Base-by-base conservation (phyloP, 2,113 vertebrate species). In the Psittacara wagleri region DNA sequence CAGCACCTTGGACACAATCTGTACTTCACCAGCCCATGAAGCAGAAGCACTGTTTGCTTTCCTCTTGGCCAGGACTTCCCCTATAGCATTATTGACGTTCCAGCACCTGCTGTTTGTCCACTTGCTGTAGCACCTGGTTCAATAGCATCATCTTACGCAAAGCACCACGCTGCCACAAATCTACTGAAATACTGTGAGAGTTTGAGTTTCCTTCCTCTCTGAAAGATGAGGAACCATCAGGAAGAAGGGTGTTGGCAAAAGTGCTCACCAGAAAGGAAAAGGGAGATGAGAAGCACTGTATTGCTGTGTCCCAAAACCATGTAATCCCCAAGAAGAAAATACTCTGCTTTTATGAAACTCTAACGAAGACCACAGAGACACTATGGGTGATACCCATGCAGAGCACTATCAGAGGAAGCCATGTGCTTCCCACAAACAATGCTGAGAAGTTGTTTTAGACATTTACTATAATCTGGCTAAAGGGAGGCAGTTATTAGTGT, bases 101-200 rank as follows among this genome's bases (percentile, higher is more conserved):
- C 76, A 90, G 49, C 88, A 93, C 76, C 83, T 92, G 95, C 68
- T 93, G 39, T 91, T 92, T 79, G 63, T 62, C 51, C 63, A 52
- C 62, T 44, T 73, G 51, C 81, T 61, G 67, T 57, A 94, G 63
- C 90, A 70, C 64, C 85, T 88, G 85, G 37, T 74, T 86, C 86
- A 43, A 25, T 62, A 74, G 41, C 24, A 29, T 20, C 44, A 44
- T 13, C 48, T 66, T 51, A 69, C 1, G 0, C 54, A 57, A 74
- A 77, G 70, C 66, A 31, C 33, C 15, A 39, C 57, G 7, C 29
- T 68, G 85, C 31, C 79, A 80, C 54, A 80, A 62, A 76, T 37
- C 22, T 51, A 20, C 33, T 37, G 28, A 62, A 59, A 12, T 59
- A 59, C 49, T 59, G 28, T 29, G 44, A 37, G 49, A 83, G 41